These are phyloP conservation scores for Pelagia noctiluca DNA, from an alignment of 30 jellyfish, hydroid and myxozoan species.

Conservation along the genomic window DNA sequence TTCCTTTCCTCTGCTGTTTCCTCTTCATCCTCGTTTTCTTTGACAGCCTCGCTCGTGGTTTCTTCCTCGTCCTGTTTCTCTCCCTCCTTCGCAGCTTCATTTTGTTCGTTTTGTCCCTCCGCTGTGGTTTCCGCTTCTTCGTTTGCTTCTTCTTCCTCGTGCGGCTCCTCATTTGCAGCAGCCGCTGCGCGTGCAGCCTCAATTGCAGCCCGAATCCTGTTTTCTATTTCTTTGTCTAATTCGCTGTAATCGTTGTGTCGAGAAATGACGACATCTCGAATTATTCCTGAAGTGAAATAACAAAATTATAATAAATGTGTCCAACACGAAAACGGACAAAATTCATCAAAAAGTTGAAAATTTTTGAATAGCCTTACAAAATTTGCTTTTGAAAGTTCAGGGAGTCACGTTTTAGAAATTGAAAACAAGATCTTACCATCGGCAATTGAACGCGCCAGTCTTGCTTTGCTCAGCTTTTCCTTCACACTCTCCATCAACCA, in stretches of 20 bases:
- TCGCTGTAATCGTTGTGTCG: slow-evolving; percentile 58
- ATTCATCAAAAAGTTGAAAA: not conserved
- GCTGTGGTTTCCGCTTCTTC: slow-evolving; percentile 36
- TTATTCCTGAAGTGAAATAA: slow-evolving; percentile 66
- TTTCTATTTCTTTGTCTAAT: slow-evolving; percentile 80
- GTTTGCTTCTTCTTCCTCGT: not conserved
- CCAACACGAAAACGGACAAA: not conserved
- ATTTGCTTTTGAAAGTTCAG: not conserved
- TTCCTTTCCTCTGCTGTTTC: slow-evolving; percentile 28
- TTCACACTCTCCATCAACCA: slow-evolving; percentile 90
- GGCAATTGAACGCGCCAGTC: slow-evolving; percentile 77
- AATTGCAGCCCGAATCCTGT: slow-evolving; percentile 79
- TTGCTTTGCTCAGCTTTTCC: slow-evolving; percentile 60
- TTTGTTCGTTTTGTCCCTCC: slow-evolving; percentile 32
- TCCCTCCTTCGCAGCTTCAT: slow-evolving; percentile 13
- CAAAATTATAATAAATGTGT: not conserved
- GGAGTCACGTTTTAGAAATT: not conserved
- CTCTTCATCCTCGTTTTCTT: slow-evolving; percentile 34
- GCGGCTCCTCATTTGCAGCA: slow-evolving; percentile 49
- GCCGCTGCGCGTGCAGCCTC: slow-evolving; percentile 82
- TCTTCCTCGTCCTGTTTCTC: slow-evolving; percentile 27
- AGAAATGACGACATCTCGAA: slow-evolving; percentile 69
- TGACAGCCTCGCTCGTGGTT: slow-evolving; percentile 21
- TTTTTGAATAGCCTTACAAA: not conserved
- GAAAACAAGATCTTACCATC: slow-evolving; percentile 75